Percentiles rank a stretch among this genome's conserved stretches.
Evolutionary conservation across 2,113 vertebrate genomes (phyloP).

Genomic region (Plectropomus leopardus): DNA sequence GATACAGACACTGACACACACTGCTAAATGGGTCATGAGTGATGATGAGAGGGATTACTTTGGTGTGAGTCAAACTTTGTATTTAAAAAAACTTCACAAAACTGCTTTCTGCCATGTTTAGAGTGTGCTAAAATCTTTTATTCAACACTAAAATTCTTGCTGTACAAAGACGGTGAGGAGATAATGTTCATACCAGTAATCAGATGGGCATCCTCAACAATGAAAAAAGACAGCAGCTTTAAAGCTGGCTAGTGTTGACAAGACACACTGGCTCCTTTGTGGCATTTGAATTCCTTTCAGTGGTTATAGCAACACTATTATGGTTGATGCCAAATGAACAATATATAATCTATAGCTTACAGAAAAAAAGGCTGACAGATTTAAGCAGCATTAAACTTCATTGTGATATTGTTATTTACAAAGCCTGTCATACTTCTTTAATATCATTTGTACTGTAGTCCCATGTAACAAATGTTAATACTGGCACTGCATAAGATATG

Average conservation of each 20-base stretch:
- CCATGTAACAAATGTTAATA: conserved; percentile 5
- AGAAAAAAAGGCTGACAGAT: background rate
- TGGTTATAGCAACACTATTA: background rate
- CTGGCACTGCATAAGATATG: conserved; percentile 1
- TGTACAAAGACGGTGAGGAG: conserved; percentile 14
- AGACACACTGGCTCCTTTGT: background rate
- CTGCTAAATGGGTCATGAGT: too few relatives aligned
- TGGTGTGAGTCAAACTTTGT: too few relatives aligned
- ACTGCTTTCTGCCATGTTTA: background rate
- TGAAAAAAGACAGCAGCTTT: background rate
- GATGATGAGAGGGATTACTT: too few relatives aligned
- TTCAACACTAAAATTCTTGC: conserved; percentile 11
- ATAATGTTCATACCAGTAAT: background rate
- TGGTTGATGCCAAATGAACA: background rate
- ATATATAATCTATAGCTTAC: too few relatives aligned
- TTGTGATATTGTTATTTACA: background rate
- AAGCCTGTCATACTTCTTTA: background rate
- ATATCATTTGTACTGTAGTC: background rate
- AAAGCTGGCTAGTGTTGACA: background rate
- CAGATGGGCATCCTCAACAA: background rate
- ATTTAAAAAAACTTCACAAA: background rate
- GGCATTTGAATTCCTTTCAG: background rate
- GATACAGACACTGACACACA: too few relatives aligned
- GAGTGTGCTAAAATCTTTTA: background rate
- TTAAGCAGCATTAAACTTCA: background rate